Conservation (phyloP, 1,140 invertebrate species). For the Hylyphantes graminicola region DNA sequence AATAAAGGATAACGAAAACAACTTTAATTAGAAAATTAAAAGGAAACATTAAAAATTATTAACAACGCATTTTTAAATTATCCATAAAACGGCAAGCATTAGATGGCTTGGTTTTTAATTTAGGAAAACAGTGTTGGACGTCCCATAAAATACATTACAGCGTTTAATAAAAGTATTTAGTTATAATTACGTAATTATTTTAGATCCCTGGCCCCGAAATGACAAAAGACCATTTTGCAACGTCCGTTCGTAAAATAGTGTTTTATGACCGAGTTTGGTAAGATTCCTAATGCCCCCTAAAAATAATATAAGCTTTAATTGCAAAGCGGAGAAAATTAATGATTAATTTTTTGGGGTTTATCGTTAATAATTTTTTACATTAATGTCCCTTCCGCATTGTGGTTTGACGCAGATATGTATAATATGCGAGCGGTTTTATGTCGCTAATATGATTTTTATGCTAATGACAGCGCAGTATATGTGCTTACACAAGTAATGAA, state of each 20-base stretch:
- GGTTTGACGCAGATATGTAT: slow-evolving; percentile 16
- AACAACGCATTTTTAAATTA: slow-evolving; percentile 46
- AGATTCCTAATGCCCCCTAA: slow-evolving; percentile 33
- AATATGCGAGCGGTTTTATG: slow-evolving; percentile 19
- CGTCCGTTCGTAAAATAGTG: slow-evolving; percentile 20
- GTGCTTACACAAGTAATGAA: slow-evolving; percentile 4
- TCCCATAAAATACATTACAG: slow-evolving; percentile 48
- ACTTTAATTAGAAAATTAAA: slow-evolving; percentile 52
- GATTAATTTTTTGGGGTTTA: slow-evolving; percentile 32
- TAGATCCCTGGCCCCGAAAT: slow-evolving; percentile 33
- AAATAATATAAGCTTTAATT: slow-evolving; percentile 48
- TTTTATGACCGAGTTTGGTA: slow-evolving; percentile 34
- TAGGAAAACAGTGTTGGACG: slow-evolving; percentile 39
- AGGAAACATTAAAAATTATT: slow-evolving; percentile 40
- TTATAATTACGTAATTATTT: slow-evolving; percentile 59
- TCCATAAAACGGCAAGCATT: slow-evolving; percentile 6
- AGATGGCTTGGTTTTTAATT: slow-evolving; percentile 22
- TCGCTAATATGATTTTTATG: slow-evolving; percentile 43
- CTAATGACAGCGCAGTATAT: slow-evolving; percentile 13
- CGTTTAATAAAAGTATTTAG: slow-evolving; percentile 55
- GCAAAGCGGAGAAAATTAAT: slow-evolving; percentile 27
- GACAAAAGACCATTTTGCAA: slow-evolving; percentile 30
- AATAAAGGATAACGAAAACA: slow-evolving; percentile 26
- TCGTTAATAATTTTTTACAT: slow-evolving; percentile 45
- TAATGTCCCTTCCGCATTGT: slow-evolving; percentile 26